Conservation (phyloP, 1,140 invertebrate species). For the Teleopsis dalmanni region DNA sequence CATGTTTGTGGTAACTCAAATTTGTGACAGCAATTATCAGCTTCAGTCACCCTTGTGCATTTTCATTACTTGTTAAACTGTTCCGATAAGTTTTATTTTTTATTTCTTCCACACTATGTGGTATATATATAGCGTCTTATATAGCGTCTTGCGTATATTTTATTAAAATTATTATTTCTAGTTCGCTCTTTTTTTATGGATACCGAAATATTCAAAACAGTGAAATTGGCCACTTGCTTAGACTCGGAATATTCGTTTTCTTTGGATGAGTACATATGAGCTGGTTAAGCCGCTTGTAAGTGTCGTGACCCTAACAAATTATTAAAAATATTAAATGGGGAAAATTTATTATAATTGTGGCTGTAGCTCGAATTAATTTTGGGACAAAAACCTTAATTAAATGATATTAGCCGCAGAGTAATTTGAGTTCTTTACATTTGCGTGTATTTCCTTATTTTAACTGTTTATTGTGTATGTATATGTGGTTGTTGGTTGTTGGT, state of each 20-base stretch:
- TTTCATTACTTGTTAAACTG: background rate
- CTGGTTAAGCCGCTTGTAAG: background rate
- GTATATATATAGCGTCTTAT: background rate
- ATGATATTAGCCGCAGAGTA: constrained; percentile 34
- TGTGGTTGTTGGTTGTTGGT: no score
- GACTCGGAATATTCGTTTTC: background rate
- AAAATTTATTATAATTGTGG: constrained; percentile 31
- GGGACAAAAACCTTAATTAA: constrained; percentile 31
- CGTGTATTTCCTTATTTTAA: background rate
- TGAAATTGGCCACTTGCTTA: no score
- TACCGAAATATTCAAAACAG: no score
- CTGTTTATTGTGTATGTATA: background rate
- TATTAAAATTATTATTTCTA: no score
- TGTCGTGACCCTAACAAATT: constrained; percentile 42
- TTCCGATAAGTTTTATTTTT: background rate
- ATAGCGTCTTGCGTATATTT: no score
- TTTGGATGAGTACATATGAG: background rate
- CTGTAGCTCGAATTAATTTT: constrained; percentile 24
- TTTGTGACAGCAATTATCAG: constrained; percentile 41
- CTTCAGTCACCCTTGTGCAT: constrained; percentile 24
- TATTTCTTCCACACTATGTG: background rate
- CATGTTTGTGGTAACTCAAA: constrained; percentile 14
- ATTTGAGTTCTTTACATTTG: background rate
- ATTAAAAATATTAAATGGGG: constrained; percentile 42
- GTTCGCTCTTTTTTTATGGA: no score